A percentile compares a stretch with the other conserved stretches of the same genome.
phyloP scores from a whole-genome alignment of 2,797 vertebrate species.

The Thamnophis elegans region DNA sequence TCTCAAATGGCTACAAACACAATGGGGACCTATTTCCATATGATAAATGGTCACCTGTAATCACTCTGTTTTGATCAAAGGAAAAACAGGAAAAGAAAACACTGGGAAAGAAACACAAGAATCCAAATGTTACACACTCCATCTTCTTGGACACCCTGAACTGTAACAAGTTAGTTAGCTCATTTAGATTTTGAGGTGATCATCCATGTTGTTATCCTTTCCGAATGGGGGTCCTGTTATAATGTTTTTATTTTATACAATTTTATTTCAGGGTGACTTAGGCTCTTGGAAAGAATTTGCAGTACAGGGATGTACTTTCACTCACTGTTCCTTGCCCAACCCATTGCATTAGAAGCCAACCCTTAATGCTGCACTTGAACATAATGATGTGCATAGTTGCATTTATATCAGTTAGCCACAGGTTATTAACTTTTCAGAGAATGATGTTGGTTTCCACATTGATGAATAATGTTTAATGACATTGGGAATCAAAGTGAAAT shows the following conservation, averaged over 20 bases:
- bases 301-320: constrained; percentile 76
- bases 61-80: constrained; percentile 35
- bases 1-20: neutral
- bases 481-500: neutral
- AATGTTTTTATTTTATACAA: neutral
- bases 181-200: neutral
- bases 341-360: constrained; percentile 62
- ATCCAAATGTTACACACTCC: constrained; percentile 34
- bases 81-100: constrained; percentile 24
- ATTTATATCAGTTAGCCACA: neutral
- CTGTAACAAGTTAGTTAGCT: neutral
- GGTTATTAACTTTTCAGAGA: neutral
- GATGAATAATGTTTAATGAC: neutral
- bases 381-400: neutral
- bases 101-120: constrained; percentile 20
- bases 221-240: neutral
- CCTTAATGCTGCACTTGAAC: constrained; percentile 10
- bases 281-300: constrained; percentile 78
- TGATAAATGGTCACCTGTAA: constrained; percentile 3
- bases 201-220: constrained; percentile 16
- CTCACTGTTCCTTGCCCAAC: constrained; percentile 70
- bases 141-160: neutral
- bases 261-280: constrained; percentile 71
- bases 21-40: neutral
- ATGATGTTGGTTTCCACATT: neutral